Evolutionary conservation across 2,797 vertebrate species (phyloP).

Genomic region (Hydrocynus forskahlii): DNA sequence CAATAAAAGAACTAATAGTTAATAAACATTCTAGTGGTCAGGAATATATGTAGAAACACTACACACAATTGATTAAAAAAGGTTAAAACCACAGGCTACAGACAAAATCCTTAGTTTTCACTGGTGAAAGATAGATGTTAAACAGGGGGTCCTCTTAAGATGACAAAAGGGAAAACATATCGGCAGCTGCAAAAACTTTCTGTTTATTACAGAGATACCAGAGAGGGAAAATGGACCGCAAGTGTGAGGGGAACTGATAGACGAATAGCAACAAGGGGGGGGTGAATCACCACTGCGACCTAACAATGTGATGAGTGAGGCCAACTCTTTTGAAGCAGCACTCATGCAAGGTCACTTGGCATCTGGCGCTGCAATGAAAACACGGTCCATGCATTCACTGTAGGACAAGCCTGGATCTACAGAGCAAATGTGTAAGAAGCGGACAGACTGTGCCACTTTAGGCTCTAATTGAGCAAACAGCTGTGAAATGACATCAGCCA

Average conservation of each 20-base stretch:
- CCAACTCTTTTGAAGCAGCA: constrained; percentile 73
- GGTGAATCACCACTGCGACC: constrained; percentile 72
- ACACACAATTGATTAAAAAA: constrained; percentile 53
- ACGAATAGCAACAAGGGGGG: constrained; percentile 79
- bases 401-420: constrained; percentile 42
- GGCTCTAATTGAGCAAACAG: constrained; percentile 79
- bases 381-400: constrained; percentile 27
- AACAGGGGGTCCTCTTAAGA: constrained; percentile 76
- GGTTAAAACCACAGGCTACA: constrained; percentile 72
- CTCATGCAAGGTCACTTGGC: constrained; percentile 56
- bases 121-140: constrained; percentile 77
- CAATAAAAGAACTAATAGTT: constrained; percentile 28
- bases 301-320: constrained; percentile 82
- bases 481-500: constrained; percentile 85
- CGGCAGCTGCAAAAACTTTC: constrained; percentile 80
- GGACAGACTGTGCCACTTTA: constrained; percentile 39
- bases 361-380: constrained; percentile 48
- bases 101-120: constrained; percentile 78
- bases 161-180: constrained; percentile 76
- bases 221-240: constrained; percentile 69
- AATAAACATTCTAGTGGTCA: constrained; percentile 22
- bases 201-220: constrained; percentile 66
- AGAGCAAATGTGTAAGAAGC: constrained; percentile 42
- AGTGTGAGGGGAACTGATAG: constrained; percentile 78
- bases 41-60: constrained; percentile 29